A percentile compares a stretch with the other conserved stretches of the same genome.
phyloP scores from a whole-genome alignment of 2,113 vertebrate species.

The Kobus ellipsiprymnus region DNA sequence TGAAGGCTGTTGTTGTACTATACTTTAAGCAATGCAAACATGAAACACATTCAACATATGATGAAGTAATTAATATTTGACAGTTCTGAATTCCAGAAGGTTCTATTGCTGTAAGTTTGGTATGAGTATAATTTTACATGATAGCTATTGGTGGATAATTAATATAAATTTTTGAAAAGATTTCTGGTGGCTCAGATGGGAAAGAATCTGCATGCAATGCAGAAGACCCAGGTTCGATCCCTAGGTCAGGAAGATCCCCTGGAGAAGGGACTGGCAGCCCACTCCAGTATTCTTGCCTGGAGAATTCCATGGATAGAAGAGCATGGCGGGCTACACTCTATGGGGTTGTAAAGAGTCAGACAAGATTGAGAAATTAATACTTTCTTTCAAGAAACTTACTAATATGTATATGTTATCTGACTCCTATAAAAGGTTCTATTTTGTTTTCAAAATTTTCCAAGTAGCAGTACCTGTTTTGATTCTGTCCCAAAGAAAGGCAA shows the following conservation, averaged over 20 bases:
- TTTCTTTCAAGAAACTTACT: background rate
- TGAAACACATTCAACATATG: background rate
- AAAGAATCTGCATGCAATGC: background rate
- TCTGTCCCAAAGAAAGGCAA: background rate
- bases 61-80: background rate
- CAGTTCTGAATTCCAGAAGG: background rate
- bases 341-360: background rate
- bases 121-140: background rate
- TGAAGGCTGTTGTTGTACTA: background rate
- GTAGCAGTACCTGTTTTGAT: background rate
- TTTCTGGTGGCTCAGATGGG: background rate
- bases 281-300: background rate
- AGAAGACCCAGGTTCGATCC: background rate
- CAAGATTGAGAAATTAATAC: background rate
- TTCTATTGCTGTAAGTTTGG: background rate
- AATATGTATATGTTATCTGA: background rate
- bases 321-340: background rate
- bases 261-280: background rate
- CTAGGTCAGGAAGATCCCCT: background rate
- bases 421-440: background rate
- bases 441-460: conserved; percentile 15
- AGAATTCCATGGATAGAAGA: background rate
- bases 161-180: background rate
- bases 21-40: background rate
- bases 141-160: background rate